Evolutionary conservation across 92 coral and sea anemone genomes (phyloP).

Genomic region (Isaurus tuberculatus): DNA sequence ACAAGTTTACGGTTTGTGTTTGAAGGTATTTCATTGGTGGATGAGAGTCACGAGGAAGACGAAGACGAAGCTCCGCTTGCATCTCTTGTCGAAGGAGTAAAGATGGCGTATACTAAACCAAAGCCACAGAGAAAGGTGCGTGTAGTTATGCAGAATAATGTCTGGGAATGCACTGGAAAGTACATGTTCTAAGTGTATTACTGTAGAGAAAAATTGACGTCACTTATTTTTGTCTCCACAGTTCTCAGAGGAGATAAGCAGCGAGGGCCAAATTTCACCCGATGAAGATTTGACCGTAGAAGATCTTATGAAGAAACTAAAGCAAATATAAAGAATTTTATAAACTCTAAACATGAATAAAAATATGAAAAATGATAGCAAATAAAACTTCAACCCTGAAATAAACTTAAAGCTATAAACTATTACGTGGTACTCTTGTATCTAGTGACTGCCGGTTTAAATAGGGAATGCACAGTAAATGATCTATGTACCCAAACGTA

Average conservation of each 20-base stretch:
- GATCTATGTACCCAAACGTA: too few species aligned
- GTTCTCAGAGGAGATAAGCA: constrained; percentile 98
- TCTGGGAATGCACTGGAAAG: too few species aligned
- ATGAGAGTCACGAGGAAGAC: constrained; percentile 83
- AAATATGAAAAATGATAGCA: neutral
- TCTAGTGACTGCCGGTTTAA: too few species aligned
- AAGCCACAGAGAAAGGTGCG: constrained; percentile 85
- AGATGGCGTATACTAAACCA: constrained; percentile 79
- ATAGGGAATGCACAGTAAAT: too few species aligned
- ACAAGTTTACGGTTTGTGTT: neutral
- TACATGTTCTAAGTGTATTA: too few species aligned
- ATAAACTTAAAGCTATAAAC: neutral
- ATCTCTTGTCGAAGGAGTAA: constrained; percentile 83
- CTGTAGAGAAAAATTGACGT: neutral
- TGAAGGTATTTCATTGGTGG: constrained; percentile 86
- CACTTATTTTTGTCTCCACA: constrained; percentile 27
- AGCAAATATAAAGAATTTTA: constrained; percentile 61
- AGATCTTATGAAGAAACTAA: constrained; percentile 95
- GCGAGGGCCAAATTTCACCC: constrained; percentile 97
- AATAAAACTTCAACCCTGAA: neutral
- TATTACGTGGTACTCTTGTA: neutral
- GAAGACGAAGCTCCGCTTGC: constrained; percentile 75
- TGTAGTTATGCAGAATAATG: too few species aligned
- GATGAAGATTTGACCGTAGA: constrained; percentile 96
- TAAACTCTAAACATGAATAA: neutral